These are phyloP conservation scores for Salpingus planirostris DNA, from an alignment of 2,888 invertebrate species.

Conservation along the genomic window DNA sequence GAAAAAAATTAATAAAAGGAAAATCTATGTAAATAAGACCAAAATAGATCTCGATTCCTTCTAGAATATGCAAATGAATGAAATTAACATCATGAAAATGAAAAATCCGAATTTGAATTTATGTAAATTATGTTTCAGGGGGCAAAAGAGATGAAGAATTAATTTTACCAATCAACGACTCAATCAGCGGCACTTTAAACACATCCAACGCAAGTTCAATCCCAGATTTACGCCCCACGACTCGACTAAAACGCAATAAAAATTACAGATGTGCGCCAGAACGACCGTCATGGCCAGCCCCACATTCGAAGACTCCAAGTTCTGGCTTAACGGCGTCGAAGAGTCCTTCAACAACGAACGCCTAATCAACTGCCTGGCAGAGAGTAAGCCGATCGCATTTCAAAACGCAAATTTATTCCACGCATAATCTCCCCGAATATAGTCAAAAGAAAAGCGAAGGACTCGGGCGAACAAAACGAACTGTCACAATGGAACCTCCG, in stretches of 20 bases:
- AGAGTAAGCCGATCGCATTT: constrained; percentile 46
- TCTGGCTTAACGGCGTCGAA: constrained; percentile 87
- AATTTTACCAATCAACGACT: constrained; percentile 93
- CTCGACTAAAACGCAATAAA: constrained; percentile 2
- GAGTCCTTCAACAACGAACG: constrained; percentile 65
- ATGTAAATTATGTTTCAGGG: constrained; percentile 69
- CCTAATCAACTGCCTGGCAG: constrained; percentile 64
- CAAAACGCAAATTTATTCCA: constrained; percentile 2
- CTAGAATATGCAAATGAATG: no score
- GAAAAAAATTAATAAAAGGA: constrained; percentile 1
- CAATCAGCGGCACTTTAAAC: constrained; percentile 84
- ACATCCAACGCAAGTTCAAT: constrained; percentile 50
- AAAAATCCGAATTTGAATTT: no score
- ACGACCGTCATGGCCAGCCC: constrained; percentile 75
- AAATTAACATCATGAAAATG: no score
- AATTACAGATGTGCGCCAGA: constrained; percentile 70
- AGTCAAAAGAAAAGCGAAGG: constrained; percentile 45
- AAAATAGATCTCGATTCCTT: no score
- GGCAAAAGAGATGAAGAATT: constrained; percentile 90
- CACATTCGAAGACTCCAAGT: constrained; percentile 61
- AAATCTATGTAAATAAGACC: no score
- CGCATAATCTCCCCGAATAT: constrained; percentile 17
- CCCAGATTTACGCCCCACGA: neutral
- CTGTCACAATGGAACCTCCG: constrained; percentile 63
- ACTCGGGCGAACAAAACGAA: no score